Percentiles rank a stretch among this genome's conserved stretches.
phyloP scores from a whole-genome alignment of 2,797 vertebrate genomes.

The Microctenopoma steveboyesi region DNA sequence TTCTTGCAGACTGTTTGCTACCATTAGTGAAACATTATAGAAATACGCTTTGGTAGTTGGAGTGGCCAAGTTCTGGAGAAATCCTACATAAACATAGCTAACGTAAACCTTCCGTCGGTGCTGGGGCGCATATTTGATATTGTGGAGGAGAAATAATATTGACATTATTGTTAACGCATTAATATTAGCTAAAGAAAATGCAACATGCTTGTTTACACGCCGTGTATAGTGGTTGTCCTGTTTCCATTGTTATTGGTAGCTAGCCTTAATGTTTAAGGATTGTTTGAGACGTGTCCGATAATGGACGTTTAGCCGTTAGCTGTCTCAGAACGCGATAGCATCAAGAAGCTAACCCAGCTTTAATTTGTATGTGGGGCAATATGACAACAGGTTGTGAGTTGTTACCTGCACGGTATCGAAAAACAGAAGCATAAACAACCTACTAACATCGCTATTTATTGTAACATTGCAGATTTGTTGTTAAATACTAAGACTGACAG shows the following conservation, averaged over 20 bases:
- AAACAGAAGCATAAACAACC: rapidly evolving
- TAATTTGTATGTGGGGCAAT: constrained; percentile 37
- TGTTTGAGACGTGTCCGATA: constrained; percentile 14
- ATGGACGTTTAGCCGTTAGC: constrained; percentile 45
- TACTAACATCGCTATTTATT: rapidly evolving
- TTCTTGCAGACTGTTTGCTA: neutral
- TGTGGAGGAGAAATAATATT: neutral
- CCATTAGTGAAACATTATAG: neutral
- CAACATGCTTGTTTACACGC: neutral
- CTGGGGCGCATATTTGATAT: neutral
- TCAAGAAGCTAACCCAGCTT: constrained; percentile 57
- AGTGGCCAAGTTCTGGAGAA: rapidly evolving
- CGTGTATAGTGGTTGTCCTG: rapidly evolving
- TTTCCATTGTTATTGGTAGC: rapidly evolving
- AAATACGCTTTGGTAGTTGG: rapidly evolving
- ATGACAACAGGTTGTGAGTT: constrained; percentile 21
- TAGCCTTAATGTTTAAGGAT: rapidly evolving
- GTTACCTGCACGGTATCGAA: neutral
- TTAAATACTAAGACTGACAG: constrained; percentile 56
- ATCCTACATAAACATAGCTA: neutral
- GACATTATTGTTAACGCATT: neutral
- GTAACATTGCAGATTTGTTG: neutral
- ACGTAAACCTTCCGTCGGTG: neutral
- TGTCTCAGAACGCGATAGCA: constrained; percentile 64
- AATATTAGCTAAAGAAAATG: neutral